Evolutionary conservation across 1,140 invertebrate genomes (phyloP).

Genomic region (Hylaeus volcanicus): DNA sequence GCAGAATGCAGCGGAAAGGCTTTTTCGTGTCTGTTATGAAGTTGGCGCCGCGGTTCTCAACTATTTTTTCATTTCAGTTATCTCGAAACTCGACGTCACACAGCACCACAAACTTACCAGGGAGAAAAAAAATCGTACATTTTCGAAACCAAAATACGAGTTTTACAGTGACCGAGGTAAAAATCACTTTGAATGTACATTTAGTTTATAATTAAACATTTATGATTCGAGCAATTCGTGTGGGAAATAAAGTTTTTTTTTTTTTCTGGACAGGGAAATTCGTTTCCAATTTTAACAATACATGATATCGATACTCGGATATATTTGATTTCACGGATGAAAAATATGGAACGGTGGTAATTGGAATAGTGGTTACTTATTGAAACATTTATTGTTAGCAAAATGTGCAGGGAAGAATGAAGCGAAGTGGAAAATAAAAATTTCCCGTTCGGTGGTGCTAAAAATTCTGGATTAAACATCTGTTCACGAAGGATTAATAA

Average conservation of each 20-base stretch:
- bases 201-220: neutral
- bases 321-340: too few relatives aligned
- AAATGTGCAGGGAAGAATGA: neutral
- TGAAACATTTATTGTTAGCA: neutral
- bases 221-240: neutral
- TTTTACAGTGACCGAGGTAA: neutral
- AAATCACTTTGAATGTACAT: neutral
- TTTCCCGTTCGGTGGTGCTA: neutral
- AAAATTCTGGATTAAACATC: neutral
- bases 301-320: too few relatives aligned
- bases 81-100: neutral
- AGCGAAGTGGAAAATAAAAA: too few relatives aligned
- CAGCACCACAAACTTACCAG: neutral
- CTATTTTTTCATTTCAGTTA: slow-evolving; percentile 4
- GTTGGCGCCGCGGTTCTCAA: neutral
- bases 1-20: neutral
- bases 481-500: neutral
- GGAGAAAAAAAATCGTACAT: neutral
- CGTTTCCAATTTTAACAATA: too few relatives aligned
- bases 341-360: too few relatives aligned
- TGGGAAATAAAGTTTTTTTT: too few relatives aligned
- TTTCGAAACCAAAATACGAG: neutral
- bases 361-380: too few relatives aligned
- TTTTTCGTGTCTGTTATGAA: neutral
- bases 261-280: too few relatives aligned